Percentiles rank a stretch among this genome's conserved stretches.
These are phyloP conservation scores for Scolopax mira DNA, from an alignment of 2,113 vertebrate species.

Conservation along the genomic window DNA sequence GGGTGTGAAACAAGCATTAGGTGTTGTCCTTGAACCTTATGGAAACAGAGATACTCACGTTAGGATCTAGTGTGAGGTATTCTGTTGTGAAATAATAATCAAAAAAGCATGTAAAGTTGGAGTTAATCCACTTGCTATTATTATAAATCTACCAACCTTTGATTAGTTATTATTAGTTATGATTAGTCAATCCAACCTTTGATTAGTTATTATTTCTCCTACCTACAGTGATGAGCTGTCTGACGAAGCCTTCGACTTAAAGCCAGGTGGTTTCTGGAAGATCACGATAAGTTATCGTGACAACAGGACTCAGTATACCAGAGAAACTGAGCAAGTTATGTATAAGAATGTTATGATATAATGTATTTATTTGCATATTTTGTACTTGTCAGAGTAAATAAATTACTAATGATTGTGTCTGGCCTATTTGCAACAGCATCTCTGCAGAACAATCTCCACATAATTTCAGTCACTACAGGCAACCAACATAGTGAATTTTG, in stretches of 20 bases:
- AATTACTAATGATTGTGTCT: not conserved
- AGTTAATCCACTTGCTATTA: not conserved
- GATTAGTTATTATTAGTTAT: not conserved
- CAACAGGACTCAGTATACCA: not conserved
- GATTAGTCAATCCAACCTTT: not conserved
- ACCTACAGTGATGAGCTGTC: not conserved
- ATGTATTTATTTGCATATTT: not conserved
- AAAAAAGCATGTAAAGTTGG: not conserved
- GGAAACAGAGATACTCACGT: rapidly evolving
- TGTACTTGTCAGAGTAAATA: not conserved
- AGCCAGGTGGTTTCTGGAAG: not conserved
- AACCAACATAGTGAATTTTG: not conserved
- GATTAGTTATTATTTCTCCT: not conserved
- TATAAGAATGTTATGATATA: not conserved
- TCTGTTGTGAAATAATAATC: not conserved
- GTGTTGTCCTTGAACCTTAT: not conserved
- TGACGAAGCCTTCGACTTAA: not conserved
- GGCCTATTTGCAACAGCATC: not conserved
- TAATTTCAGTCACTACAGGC: not conserved
- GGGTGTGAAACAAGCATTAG: not conserved
- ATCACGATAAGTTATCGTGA: not conserved
- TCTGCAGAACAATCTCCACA: not conserved
- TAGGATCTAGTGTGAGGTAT: not conserved
- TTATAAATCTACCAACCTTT: not conserved
- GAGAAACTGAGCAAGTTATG: not conserved